These are phyloP conservation scores for Drosophila asahinai DNA, from an alignment of 1,140 invertebrate genomes.

Conservation along the genomic window DNA sequence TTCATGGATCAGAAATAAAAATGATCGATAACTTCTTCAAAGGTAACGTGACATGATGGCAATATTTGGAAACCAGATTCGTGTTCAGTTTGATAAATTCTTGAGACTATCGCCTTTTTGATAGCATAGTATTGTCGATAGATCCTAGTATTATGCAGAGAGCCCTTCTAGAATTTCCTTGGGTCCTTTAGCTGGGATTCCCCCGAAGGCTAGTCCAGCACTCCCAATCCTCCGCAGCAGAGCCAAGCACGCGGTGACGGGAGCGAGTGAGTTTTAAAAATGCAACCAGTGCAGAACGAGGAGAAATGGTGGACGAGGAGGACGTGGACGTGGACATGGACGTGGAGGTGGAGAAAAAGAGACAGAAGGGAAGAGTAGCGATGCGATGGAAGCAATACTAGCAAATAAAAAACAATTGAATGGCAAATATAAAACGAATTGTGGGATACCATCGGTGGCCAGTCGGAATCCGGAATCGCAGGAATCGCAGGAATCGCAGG, in stretches of 20 bases:
- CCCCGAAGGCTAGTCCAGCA: neutral
- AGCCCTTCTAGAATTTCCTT: neutral
- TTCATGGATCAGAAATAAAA: too few species aligned
- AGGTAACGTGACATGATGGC: too few species aligned
- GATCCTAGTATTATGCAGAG: too few species aligned
- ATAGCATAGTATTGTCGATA: too few species aligned
- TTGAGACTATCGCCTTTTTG: too few species aligned
- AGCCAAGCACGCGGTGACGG: constrained; percentile 6
- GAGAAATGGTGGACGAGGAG: neutral
- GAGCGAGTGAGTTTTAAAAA: constrained; percentile 50
- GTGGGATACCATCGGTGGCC: constrained; percentile 35
- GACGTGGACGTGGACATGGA: constrained; percentile 4
- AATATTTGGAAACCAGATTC: too few species aligned
- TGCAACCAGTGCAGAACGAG: constrained; percentile 53
- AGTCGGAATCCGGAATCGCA: constrained; percentile 4
- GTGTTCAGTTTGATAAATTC: too few species aligned
- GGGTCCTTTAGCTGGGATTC: neutral
- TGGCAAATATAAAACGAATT: constrained; percentile 62
- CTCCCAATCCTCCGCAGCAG: neutral
- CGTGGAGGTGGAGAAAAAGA: constrained; percentile 10
- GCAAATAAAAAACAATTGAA: constrained; percentile 60
- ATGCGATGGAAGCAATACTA: constrained; percentile 31
- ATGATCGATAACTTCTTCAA: too few species aligned
- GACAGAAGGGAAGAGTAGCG: constrained; percentile 3
- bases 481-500: constrained; percentile 1